Evolutionary conservation across 2,113 vertebrate species (phyloP), one percentile per base, ranked within the genome.

Genomic region (Nycticryphes semicollaris): DNA sequence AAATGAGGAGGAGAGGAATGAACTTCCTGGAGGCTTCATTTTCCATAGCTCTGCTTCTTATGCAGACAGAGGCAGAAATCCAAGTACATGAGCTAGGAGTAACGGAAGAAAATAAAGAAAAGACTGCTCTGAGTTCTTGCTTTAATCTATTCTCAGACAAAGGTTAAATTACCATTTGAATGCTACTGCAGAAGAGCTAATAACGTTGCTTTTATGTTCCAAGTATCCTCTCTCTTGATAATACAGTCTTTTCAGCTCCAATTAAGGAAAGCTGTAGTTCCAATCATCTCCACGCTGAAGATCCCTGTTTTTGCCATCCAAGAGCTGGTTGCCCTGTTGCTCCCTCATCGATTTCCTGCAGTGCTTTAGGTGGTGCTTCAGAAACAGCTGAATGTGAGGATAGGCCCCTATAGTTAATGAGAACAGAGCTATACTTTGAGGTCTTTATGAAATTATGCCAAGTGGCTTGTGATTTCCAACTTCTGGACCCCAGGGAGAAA

Each of bases 91-190:
- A 93, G 53, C 64, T 63, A 35, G 63, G 50, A 74, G 22, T 84
- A 74, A 94, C 78, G 66, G 85, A 86, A 87, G 56, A 80, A 93
- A 64, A 78, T 76, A 76, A 53, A 74, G 56, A 77, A 41, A 83
- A 83, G 41, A 41, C 60, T 86, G 76, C 89, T 68, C 53, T 67
- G 56, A 74, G 84, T 66, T 92, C 54, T 73, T 53, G 30, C 88
- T 96, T 93, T 92, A 91, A 95, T 93, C 75, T 67, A 12, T 47
- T 93, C 56, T 97, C 84, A 93, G 75, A 74, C 68, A 83, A 96
- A 77, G 77, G 68, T 87, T 95, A 86, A 60, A 92, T 96, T 97
- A 93, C 82, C 92, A 95, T 96, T 77, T 95, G 93, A 96, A 95
- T 83, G 57, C 54, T 9, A 4, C 82, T 80, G 39, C 57, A 82